These are phyloP conservation scores for Balanococcus diminutus DNA, from an alignment of 2,888 invertebrate species.

Conservation along the genomic window DNA sequence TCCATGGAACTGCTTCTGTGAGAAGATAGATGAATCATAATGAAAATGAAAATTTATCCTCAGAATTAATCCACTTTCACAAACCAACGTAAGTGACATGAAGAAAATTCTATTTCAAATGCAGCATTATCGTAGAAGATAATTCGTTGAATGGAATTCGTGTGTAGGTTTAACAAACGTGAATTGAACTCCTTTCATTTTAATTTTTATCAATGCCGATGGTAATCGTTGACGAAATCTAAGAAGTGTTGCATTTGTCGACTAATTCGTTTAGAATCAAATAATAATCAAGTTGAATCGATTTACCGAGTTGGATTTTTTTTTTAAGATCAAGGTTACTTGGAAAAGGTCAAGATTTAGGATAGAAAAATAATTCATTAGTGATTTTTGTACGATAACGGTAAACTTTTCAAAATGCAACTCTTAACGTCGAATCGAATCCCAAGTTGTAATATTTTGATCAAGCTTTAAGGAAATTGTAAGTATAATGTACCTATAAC, in stretches of 20 bases:
- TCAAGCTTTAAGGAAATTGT: background rate
- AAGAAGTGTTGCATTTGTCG: constrained; percentile 22
- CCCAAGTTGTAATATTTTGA: background rate
- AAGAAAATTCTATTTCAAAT: constrained; percentile 38
- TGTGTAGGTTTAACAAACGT: background rate
- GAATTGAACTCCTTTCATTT: constrained; percentile 41
- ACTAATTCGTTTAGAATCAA: constrained; percentile 32
- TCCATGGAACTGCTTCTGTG: background rate
- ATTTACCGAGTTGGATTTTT: background rate
- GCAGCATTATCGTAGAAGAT: constrained; percentile 10
- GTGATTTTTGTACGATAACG: background rate
- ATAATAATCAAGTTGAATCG: constrained; percentile 29
- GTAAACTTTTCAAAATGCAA: background rate
- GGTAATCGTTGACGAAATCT: constrained; percentile 42
- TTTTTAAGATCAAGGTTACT: constrained; percentile 30
- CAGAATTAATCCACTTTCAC: constrained; percentile 34
- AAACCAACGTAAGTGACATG: background rate
- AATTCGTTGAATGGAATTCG: constrained; percentile 1
- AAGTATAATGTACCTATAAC: background rate
- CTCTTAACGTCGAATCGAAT: background rate
- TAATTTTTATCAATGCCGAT: constrained; percentile 37
- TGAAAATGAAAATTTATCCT: constrained; percentile 31
- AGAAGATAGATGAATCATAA: background rate
- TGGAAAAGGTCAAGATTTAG: constrained; percentile 3
- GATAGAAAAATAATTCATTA: background rate